phyloP scores from a whole-genome alignment of 2,888 invertebrate genomes.

The Patella ulyssiponensis region DNA sequence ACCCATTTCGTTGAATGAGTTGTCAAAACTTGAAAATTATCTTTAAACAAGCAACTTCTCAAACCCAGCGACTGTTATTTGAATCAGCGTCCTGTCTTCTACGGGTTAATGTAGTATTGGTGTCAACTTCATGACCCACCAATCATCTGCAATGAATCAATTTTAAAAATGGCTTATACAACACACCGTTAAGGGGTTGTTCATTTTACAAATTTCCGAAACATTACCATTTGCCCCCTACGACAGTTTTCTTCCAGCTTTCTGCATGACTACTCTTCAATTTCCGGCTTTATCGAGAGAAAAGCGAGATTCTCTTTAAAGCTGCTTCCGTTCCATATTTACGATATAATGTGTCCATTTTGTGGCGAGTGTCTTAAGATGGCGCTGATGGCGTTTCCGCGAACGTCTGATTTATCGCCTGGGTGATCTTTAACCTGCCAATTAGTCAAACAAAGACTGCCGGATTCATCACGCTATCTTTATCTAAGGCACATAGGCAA shows the following conservation, averaged over 20 bases:
- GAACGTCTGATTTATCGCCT: slow-evolving; percentile 11
- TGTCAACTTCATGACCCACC: neutral
- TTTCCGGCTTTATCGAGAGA: slow-evolving; percentile 7
- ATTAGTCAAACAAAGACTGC: slow-evolving; percentile 7
- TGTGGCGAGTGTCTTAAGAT: slow-evolving; percentile 11
- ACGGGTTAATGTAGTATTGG: too few relatives aligned
- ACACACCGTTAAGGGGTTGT: neutral
- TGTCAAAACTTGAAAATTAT: too few relatives aligned
- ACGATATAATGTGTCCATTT: slow-evolving; percentile 12
- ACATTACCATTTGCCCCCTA: slow-evolving; percentile 8
- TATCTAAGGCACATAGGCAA: neutral
- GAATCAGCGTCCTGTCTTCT: too few relatives aligned
- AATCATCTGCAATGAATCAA: neutral
- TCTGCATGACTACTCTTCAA: slow-evolving; percentile 12
- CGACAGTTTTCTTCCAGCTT: slow-evolving; percentile 5
- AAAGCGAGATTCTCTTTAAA: slow-evolving; percentile 9
- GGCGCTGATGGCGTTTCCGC: slow-evolving; percentile 5
- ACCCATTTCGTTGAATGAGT: too few relatives aligned
- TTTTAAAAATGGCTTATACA: neutral
- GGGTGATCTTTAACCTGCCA: slow-evolving; percentile 6
- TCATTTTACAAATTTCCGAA: slow-evolving; percentile 13
- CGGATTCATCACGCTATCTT: slow-evolving; percentile 12
- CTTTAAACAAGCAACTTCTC: too few relatives aligned
- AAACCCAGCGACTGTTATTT: too few relatives aligned
- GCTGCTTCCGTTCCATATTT: slow-evolving; percentile 10